Evolutionary conservation across 2,797 vertebrate genomes (phyloP), one percentile per base, ranked within the genome.

Genomic region (Sebastes trivittatus): DNA sequence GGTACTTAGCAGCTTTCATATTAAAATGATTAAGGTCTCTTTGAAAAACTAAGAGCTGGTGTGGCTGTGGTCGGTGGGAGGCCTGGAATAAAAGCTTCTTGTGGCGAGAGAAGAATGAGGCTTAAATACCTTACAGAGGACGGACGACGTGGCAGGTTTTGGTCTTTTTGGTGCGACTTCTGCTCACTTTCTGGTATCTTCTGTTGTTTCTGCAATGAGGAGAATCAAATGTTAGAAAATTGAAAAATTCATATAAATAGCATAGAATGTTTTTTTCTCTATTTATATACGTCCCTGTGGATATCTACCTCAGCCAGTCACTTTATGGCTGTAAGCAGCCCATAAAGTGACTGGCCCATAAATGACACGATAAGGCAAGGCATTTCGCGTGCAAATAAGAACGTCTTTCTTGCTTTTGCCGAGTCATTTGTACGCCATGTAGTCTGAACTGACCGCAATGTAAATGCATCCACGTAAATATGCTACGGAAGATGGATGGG

Each of bases 1-100:
- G 93, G 92, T 95, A 94, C 94, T 95, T 95, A 95, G 91, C 93
- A 92, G 94, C 94, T 94, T 95, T 95, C 94, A 94, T 94, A 95
- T 95, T 94, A 95, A 95, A 94, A 95, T 95, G 92, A 95, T 95
- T 95, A 94, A 93, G 92, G 90, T 89, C 87, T 87, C 92, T 94
- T 94, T 95, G 94, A 95, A 94, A 94, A 90, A 83, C 81, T 64
- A 89, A 90, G 90, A 90, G 93, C 89, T 88, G 88, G 87, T 86
- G 89, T 82, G 86, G 86, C 89, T 89, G 80, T 65, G 74, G 93
- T 91, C 89, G 16, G 93, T 84, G 87, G 93, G 94, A 94, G 91
- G 88, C 85, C 90, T 56, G 75, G 80, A 88, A 91, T 86, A 82
- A 94, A 91, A 89, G 86, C 72, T 34, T 91, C 83, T 78, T 87